Conservation (phyloP, 2,888 invertebrate genomes). For the Ectemnius lituratus region DNA sequence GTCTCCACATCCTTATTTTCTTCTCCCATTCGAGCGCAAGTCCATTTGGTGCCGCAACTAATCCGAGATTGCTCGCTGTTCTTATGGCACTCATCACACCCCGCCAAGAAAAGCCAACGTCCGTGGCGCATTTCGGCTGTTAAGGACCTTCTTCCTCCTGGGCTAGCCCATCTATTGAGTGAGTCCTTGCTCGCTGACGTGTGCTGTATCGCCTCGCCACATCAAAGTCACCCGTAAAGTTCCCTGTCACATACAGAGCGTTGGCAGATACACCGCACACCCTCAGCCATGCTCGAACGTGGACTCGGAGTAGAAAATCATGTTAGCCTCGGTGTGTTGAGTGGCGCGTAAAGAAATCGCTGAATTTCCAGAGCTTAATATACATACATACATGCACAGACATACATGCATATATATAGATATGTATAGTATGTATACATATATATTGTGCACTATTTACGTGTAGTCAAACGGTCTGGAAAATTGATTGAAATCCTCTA, state of each 20-base stretch:
- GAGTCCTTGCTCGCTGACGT: not conserved
- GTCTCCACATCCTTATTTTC: not conserved
- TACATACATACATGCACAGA: too few species aligned
- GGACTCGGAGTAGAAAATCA: constrained; percentile 19
- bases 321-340: not conserved
- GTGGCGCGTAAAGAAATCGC: constrained; percentile 4
- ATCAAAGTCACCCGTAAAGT: constrained; percentile 45
- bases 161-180: not conserved
- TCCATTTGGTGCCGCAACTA: too few species aligned
- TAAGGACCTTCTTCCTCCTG: too few species aligned
- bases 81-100: too few species aligned
- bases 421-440: too few species aligned
- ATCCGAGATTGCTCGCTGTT: too few species aligned
- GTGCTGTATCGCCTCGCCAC: constrained; percentile 15
- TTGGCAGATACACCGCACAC: constrained; percentile 40
- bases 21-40: not conserved
- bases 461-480: too few species aligned
- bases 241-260: constrained; percentile 10
- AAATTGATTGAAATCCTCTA: too few species aligned
- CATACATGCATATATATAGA: too few species aligned
- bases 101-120: too few species aligned
- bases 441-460: too few species aligned
- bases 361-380: not conserved
- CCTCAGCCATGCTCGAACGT: constrained; percentile 20
- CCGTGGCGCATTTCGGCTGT: too few species aligned